phyloP scores from a whole-genome alignment of 1,140 invertebrate genomes.

The Neodiprion lecontei region DNA sequence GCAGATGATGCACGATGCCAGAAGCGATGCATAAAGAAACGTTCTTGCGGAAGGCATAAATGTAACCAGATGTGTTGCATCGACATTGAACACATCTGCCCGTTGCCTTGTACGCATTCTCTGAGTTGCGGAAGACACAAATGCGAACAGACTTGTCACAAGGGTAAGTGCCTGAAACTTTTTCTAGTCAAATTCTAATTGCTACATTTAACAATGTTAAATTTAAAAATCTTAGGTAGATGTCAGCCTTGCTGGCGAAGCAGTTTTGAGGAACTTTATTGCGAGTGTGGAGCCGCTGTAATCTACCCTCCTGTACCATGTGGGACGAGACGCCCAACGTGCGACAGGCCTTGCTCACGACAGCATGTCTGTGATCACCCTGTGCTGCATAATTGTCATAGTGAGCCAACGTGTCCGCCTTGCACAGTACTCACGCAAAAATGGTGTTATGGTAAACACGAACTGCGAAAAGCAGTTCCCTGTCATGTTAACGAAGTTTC shows the following conservation, averaged over 20 bases:
- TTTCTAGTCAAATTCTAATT: not conserved
- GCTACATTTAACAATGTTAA: not conserved
- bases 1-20: slow-evolving; percentile 81
- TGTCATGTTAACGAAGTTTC: slow-evolving; percentile 89
- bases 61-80: slow-evolving; percentile 89
- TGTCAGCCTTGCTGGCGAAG: slow-evolving; percentile 84
- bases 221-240: slow-evolving; percentile 54
- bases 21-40: slow-evolving; percentile 88
- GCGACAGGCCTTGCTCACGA: slow-evolving; percentile 78
- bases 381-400: slow-evolving; percentile 81
- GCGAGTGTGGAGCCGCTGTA: slow-evolving; percentile 88
- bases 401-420: slow-evolving; percentile 81
- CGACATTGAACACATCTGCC: slow-evolving; percentile 85
- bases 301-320: slow-evolving; percentile 91
- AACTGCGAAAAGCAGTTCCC: slow-evolving; percentile 85
- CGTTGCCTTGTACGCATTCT: slow-evolving; percentile 79
- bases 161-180: slow-evolving; percentile 59
- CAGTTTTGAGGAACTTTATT: slow-evolving; percentile 91
- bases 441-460: slow-evolving; percentile 89
- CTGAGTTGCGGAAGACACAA: slow-evolving; percentile 86
- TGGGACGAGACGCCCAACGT: slow-evolving; percentile 83
- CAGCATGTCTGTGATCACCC: slow-evolving; percentile 82
- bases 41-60: slow-evolving; percentile 87
- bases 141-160: slow-evolving; percentile 89
- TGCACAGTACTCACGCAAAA: slow-evolving; percentile 90